Percentiles rank a stretch among this genome's conserved stretches.
phyloP scores from a whole-genome alignment of 2,797 vertebrate genomes.

The Babyrousa celebensis region DNA sequence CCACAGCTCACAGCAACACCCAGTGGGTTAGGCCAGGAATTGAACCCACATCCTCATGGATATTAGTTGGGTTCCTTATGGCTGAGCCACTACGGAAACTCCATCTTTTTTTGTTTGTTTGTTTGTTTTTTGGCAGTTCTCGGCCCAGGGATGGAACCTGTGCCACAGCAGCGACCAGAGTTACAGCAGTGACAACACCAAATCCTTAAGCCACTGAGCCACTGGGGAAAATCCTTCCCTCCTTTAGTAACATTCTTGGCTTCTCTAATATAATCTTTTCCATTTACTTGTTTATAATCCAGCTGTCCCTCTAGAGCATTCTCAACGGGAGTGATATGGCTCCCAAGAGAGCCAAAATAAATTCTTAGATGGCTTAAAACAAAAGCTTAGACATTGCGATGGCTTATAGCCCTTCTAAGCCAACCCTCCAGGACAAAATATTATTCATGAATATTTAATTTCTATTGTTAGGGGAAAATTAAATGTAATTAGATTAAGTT shows the following conservation, averaged over 20 bases:
- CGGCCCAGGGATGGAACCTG: background rate
- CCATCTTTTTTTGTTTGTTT: too few species aligned
- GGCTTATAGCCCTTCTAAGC: background rate
- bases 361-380: background rate
- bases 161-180: background rate
- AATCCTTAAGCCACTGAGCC: background rate
- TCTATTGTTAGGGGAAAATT: background rate
- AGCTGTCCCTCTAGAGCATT: background rate
- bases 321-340: background rate
- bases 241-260: background rate
- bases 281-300: background rate
- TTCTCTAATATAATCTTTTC: background rate
- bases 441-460: conserved; percentile 48
- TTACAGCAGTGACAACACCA: background rate
- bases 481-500: background rate
- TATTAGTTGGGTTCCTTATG: too few species aligned
- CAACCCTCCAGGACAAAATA: background rate
- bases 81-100: too few species aligned
- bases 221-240: background rate
- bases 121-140: background rate
- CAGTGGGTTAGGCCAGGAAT: too few species aligned
- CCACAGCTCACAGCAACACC: too few species aligned
- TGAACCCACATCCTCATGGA: too few species aligned
- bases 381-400: background rate
- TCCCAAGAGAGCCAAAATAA: background rate